Conservation (phyloP, 2,888 invertebrate species). For the Myopa testacea region DNA sequence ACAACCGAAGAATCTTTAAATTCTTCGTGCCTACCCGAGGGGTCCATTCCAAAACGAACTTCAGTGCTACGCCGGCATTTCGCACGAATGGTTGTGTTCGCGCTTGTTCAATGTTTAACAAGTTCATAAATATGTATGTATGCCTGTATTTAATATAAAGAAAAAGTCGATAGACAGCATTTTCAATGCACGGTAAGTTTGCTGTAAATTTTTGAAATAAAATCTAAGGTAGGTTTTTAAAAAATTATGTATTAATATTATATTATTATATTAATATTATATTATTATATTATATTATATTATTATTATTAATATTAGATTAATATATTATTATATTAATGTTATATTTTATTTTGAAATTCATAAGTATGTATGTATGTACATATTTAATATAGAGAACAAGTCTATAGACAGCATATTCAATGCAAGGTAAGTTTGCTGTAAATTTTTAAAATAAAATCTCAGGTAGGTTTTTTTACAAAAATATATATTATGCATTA, state of each 20-base stretch:
- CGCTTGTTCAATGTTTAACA: too few relatives aligned
- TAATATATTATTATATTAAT: too few relatives aligned
- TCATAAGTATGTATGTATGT: neutral
- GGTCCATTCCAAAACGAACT: too few relatives aligned
- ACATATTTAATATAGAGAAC: neutral
- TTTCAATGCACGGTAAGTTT: neutral
- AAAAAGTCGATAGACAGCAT: too few relatives aligned
- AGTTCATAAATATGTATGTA: neutral
- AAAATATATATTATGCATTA: neutral
- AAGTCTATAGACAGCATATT: too few relatives aligned
- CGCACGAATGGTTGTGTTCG: neutral
- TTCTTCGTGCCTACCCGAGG: neutral
- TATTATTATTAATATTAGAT: neutral
- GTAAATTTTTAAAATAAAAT: neutral
- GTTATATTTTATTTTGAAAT: neutral
- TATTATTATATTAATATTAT: too few relatives aligned
- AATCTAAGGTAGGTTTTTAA: conserved; percentile 9
- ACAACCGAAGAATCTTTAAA: too few relatives aligned
- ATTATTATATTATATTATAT: too few relatives aligned
- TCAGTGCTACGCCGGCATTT: neutral
- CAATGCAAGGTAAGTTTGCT: neutral
- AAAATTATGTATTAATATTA: neutral
- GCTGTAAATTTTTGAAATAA: neutral
- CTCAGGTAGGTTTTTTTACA: conserved; percentile 6
- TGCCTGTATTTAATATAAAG: neutral